Evolutionary conservation across 2,888 invertebrate genomes (phyloP).

Genomic region (Drosophila gaucha): DNA sequence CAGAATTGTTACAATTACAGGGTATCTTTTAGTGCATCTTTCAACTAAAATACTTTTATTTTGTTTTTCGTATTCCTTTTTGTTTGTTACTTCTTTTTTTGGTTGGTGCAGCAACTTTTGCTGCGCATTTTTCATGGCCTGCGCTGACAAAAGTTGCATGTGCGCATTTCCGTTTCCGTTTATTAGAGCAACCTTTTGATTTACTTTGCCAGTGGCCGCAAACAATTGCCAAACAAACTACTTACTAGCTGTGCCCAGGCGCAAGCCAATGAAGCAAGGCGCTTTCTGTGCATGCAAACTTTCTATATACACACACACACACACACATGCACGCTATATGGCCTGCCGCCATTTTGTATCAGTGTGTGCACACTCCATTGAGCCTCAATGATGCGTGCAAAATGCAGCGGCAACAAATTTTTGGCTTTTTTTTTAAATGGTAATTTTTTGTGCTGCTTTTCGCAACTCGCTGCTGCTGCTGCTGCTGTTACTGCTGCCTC

Average conservation of each 20-base stretch:
- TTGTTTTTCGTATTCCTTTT: no score
- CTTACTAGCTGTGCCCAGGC: constrained; percentile 24
- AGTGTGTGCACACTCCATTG: constrained; percentile 82
- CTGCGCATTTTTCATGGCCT: constrained; percentile 44
- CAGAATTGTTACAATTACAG: no score
- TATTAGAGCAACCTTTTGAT: constrained; percentile 72
- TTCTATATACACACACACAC: constrained; percentile 43
- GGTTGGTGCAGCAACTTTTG: constrained; percentile 53
- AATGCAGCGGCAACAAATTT: constrained; percentile 79
- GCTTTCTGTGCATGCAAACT: constrained; percentile 55
- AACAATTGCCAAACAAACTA: constrained; percentile 71
- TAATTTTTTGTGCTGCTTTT: constrained; percentile 51
- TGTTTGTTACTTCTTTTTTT: constrained; percentile 6
- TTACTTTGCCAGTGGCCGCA: constrained; percentile 69
- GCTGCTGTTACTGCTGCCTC: not conserved
- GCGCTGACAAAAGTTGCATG: constrained; percentile 61
- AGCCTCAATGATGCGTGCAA: constrained; percentile 82
- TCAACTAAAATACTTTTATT: no score
- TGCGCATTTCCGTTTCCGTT: constrained; percentile 67
- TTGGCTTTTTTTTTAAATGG: constrained; percentile 63
- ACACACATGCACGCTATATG: constrained; percentile 25
- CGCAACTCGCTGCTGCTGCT: constrained; percentile 18
- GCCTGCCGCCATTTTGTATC: constrained; percentile 75
- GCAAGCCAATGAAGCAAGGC: constrained; percentile 39
- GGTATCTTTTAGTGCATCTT: not conserved